phyloP scores from a whole-genome alignment of 2,888 invertebrate genomes.

The Dolomedes plantarius region DNA sequence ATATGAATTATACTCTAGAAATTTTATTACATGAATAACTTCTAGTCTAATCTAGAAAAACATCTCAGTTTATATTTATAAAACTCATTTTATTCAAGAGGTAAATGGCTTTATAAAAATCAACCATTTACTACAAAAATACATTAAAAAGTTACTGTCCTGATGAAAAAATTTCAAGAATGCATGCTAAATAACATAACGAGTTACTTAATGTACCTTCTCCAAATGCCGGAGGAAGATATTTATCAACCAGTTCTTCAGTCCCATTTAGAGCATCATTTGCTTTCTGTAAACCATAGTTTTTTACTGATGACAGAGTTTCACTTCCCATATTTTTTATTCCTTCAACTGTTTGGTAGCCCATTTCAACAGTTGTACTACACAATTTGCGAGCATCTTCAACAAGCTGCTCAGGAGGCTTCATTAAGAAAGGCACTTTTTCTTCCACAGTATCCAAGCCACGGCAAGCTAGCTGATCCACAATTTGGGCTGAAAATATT shows the following conservation, averaged over 20 bases:
- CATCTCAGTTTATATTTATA: too few relatives aligned
- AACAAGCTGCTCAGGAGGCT: constrained; percentile 53
- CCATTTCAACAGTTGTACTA: constrained; percentile 35
- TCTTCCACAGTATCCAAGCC: constrained; percentile 54
- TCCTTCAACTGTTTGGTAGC: constrained; percentile 50
- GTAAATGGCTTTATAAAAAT: too few relatives aligned
- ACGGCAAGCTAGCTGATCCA: constrained; percentile 53
- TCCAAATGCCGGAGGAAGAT: constrained; percentile 55
- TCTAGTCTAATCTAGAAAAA: too few relatives aligned
- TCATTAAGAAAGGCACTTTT: constrained; percentile 53
- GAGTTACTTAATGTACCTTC: constrained; percentile 50
- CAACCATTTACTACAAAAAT: too few relatives aligned
- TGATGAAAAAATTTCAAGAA: too few relatives aligned
- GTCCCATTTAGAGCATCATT: constrained; percentile 49
- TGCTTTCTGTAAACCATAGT: constrained; percentile 51
- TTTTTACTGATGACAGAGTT: constrained; percentile 33
- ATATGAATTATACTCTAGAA: too few relatives aligned
- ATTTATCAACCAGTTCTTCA: constrained; percentile 48
- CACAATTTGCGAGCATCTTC: constrained; percentile 58
- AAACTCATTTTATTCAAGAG: too few relatives aligned
- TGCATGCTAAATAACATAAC: not conserved
- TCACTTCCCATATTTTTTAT: constrained; percentile 56
- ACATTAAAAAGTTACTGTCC: too few relatives aligned
- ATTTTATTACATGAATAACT: too few relatives aligned
- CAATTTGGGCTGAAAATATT: constrained; percentile 32